Evolutionary conservation across 2,888 invertebrate genomes (phyloP).

Genomic region (Megaustenia siamemsis): DNA sequence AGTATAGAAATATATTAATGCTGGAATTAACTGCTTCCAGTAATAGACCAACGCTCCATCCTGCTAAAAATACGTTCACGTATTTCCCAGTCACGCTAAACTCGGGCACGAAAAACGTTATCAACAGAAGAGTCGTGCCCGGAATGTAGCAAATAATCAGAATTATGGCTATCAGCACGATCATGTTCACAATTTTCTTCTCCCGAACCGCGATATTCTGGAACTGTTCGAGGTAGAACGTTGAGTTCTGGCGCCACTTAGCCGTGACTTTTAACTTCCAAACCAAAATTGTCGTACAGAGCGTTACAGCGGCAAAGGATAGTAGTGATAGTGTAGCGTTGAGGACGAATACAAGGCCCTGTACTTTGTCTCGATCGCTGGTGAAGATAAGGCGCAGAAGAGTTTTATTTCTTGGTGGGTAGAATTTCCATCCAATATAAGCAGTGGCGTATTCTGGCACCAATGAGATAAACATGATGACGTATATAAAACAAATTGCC

Average conservation of each 20-base stretch:
- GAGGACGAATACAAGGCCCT: constrained; percentile 19
- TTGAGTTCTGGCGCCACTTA: constrained; percentile 32
- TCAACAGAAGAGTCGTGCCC: neutral
- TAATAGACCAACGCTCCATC: constrained; percentile 23
- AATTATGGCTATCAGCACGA: constrained; percentile 25
- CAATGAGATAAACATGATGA: neutral
- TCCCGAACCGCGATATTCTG: neutral
- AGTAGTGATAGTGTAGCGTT: constrained; percentile 13
- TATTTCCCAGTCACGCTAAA: constrained; percentile 26
- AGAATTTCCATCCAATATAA: constrained; percentile 33
- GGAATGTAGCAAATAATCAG: constrained; percentile 40
- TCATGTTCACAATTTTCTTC: constrained; percentile 36
- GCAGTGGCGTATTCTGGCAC: constrained; percentile 34
- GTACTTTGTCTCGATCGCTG: neutral
- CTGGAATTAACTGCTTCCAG: constrained; percentile 29
- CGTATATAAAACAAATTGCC: constrained; percentile 10
- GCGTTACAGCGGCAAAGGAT: constrained; percentile 17
- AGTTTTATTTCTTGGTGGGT: constrained; percentile 27
- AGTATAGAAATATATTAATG: constrained; percentile 33
- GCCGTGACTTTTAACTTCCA: constrained; percentile 13
- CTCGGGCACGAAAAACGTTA: constrained; percentile 30
- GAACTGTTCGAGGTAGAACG: constrained; percentile 16
- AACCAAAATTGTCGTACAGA: constrained; percentile 16
- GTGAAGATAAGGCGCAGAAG: constrained; percentile 26
- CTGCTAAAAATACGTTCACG: constrained; percentile 13